Evolutionary conservation across 1,140 invertebrate genomes (phyloP), one percentile per base, ranked within the genome.

Genomic region (Ctenoplectra terminalis): DNA sequence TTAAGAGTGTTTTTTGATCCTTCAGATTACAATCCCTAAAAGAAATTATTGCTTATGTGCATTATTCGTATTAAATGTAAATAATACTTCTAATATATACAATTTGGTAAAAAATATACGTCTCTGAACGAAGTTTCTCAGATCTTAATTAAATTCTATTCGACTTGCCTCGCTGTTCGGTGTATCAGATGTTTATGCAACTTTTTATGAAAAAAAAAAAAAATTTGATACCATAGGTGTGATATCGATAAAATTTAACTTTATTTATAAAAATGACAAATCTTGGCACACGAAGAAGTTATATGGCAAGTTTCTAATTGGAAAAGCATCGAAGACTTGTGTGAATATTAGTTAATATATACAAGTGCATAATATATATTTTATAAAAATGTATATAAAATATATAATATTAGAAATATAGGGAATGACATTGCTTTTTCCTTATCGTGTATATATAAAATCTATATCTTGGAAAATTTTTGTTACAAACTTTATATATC

Each of bases 321-420:
- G 64, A 0, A 80, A 73, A 63, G 11, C 20, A 31, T 77, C 52
- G 26, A 56, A 56, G 56, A 31, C 5, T 64, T 54, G 13, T 43
- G 20, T 40, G n/a, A 34, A 63, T 64, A 73, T 63, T 26, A 63
- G 29, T 63, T 23, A 50, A 72, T 58, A 77, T 43, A 52, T 72
- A 48, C 26, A 63, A 54, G 26, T 71, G 46, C 17, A 48, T 70
- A 46, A 52, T 63, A 26, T 23, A 73, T n/a, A 26, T 63, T 34
- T 64, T 13, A 82, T 85, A 85, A 73, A 82, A 50, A 83, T 80
- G 56, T 63, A 74, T 80, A 85, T 80, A 83, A 82, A 84, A 84
- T 78, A 83, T 87, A 67, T 81, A 70, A n/a, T 81, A 75, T 2
- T 58, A 58, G 50, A 81, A 81, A 81, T 48, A 58, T 15, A 74